phyloP scores from a whole-genome alignment of 2,113 vertebrate species.

The Myotis yumanensis region DNA sequence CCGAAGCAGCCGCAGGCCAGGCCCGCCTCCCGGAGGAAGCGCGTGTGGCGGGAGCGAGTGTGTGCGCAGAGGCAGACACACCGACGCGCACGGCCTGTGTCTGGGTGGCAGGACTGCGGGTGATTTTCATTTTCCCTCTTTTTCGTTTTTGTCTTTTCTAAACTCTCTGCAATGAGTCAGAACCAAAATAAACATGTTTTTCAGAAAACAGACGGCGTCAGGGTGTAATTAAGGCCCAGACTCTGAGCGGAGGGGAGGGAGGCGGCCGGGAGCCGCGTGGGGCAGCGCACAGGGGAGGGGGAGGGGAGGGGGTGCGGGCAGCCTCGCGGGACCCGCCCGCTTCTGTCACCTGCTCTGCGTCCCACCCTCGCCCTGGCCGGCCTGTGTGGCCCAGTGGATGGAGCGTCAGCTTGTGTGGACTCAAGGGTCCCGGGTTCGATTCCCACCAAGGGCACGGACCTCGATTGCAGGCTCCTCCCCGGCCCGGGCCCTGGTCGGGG shows the following conservation, averaged over 20 bases:
- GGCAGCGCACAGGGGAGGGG: accelerated
- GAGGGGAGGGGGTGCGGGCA: too few relatives aligned
- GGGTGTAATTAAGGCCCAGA: conserved; percentile 65
- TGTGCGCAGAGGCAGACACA: not conserved
- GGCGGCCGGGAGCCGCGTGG: not conserved
- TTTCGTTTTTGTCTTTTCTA: conserved; percentile 71
- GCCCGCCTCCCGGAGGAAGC: not conserved
- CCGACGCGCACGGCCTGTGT: not conserved
- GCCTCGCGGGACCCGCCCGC: not conserved
- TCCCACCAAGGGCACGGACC: too few relatives aligned
- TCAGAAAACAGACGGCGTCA: conserved; percentile 67
- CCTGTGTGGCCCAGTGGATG: too few relatives aligned
- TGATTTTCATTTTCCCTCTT: conserved; percentile 57
- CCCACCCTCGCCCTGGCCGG: not conserved
- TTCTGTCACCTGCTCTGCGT: not conserved
- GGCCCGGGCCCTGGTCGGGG: too few relatives aligned
- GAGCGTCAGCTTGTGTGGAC: too few relatives aligned
- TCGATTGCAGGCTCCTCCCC: too few relatives aligned
- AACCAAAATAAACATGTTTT: conserved; percentile 77
- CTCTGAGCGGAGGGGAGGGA: not conserved
- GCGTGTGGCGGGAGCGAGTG: not conserved
- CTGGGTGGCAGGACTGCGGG: conserved; percentile 57
- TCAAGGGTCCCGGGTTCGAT: too few relatives aligned
- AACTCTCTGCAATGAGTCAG: conserved; percentile 76
- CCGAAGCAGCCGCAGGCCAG: not conserved